Evolutionary conservation across 2,797 vertebrate genomes (phyloP).

Genomic region (Synaphobranchus kaupii): DNA sequence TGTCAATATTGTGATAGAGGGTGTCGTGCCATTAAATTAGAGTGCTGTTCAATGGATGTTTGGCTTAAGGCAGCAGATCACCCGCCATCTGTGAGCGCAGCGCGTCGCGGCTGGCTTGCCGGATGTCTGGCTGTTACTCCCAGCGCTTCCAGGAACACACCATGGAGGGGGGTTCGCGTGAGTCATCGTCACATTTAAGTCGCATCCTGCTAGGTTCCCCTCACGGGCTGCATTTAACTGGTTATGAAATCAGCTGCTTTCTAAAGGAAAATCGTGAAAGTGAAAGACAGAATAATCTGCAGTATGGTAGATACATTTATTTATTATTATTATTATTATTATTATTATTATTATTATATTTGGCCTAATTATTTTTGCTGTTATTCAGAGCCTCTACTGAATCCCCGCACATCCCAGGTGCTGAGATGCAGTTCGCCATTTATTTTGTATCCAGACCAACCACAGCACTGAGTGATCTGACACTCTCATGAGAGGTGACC

Average conservation of each 20-base stretch:
- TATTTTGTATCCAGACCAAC: background rate
- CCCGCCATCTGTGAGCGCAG: background rate
- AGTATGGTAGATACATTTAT: background rate
- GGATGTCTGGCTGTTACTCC: conserved; percentile 10
- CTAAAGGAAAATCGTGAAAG: background rate
- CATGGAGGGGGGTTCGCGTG: background rate
- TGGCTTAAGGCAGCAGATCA: background rate
- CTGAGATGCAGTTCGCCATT: background rate
- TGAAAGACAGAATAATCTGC: background rate
- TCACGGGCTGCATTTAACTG: background rate
- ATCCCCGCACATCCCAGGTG: background rate
- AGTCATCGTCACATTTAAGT: background rate
- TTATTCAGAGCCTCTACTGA: background rate
- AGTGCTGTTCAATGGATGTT: background rate
- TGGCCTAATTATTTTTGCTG: background rate
- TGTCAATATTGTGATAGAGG: conserved; percentile 20
- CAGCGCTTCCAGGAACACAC: background rate
- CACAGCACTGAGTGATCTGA: background rate
- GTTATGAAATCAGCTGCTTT: background rate
- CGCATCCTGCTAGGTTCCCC: background rate
- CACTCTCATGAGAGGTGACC: background rate
- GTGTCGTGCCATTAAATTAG: conserved; percentile 6
- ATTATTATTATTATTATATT: background rate
- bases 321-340: background rate
- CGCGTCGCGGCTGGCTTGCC: background rate